phyloP scores from a whole-genome alignment of 2,113 vertebrate species.

The Zingel zingel region DNA sequence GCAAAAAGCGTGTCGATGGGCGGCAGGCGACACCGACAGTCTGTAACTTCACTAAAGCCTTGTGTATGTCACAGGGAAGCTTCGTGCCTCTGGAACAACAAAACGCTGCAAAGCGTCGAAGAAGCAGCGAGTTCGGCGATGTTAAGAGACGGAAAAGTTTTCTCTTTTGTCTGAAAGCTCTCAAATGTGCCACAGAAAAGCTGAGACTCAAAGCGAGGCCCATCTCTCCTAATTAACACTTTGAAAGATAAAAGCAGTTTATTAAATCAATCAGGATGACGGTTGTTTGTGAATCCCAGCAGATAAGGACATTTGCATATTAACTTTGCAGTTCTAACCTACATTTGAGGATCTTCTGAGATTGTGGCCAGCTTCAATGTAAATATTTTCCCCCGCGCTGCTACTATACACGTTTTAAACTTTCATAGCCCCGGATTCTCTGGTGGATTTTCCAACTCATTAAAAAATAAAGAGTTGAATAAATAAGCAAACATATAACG shows the following conservation, averaged over 20 bases:
- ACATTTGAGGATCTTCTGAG: conserved; percentile 94
- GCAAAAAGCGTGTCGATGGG: too few relatives aligned
- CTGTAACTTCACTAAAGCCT: too few relatives aligned
- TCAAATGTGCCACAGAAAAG: conserved; percentile 75
- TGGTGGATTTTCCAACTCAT: conserved; percentile 80
- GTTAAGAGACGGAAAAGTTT: conserved; percentile 67
- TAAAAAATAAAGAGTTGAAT: conserved; percentile 83
- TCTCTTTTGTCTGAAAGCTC: conserved; percentile 79
- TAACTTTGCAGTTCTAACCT: conserved; percentile 97
- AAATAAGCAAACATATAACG: conserved; percentile 78
- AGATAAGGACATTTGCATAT: conserved; percentile 99
- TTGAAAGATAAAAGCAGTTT: conserved; percentile 99
- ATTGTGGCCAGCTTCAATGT: conserved; percentile 92
- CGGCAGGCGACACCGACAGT: background rate
- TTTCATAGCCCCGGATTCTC: conserved; percentile 73
- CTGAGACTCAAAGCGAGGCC: conserved; percentile 86
- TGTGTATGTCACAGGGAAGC: background rate
- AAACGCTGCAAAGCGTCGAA: conserved; percentile 3
- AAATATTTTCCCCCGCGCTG: conserved; percentile 88
- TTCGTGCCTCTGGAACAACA: conserved; percentile 50
- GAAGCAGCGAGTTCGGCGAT: conserved; percentile 47
- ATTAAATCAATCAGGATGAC: conserved; percentile 99
- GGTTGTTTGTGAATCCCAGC: conserved; percentile 99
- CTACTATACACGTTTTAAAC: conserved; percentile 83
- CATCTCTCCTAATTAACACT: conserved; percentile 99